Evolutionary conservation across 2,113 vertebrate species (phyloP), one percentile per base, ranked within the genome.

Genomic region (Symphodus melops): DNA sequence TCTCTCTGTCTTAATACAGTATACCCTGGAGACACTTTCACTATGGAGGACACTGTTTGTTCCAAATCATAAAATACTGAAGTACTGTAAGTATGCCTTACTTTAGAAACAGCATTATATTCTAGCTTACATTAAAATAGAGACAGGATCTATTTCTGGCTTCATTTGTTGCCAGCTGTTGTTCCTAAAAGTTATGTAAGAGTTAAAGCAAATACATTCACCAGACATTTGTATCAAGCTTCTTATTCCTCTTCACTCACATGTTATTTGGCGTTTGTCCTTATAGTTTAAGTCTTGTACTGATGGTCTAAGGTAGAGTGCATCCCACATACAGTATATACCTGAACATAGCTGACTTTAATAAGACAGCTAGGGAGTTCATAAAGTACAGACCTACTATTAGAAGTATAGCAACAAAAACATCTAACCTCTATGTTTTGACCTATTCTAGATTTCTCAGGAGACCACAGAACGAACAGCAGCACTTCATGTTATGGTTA

Each of bases 121-220:
- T 42, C 17, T 10, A 49, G 8, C 36, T 60, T 2, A 59, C 12
- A 33, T 37, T 44, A 37, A 46, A 14, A 54, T 28, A 53, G 56
- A 39, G 14, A 61, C 68, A 10, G 36, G 48, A 60, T 46, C 49
- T 19, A 68, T 48, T 41, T 56, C 13, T 41, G 20, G 25, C 33
- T 20, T 28, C 28, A 76, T 46, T 79, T 68, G 28, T 23, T 21
- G 3, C 62, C 37, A 69, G 25, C 17, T 69, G 46, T 64, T 58
- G 7, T 51, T 68, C 12, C 37, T 75, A 19, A 65, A 72, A 60
- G 25, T 9, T 56, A 23, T 14, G 46, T 58, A 37, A 68, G 48
- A 71, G 25, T 76, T 48, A 72, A 68, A 55, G 37, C 60, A 39
- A 68, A 69, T 68, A 58, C 39, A 77, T 75, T 72, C 56, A 56